Base-by-base conservation (phyloP, 2,113 vertebrate species). In the Coturnix japonica region DNA sequence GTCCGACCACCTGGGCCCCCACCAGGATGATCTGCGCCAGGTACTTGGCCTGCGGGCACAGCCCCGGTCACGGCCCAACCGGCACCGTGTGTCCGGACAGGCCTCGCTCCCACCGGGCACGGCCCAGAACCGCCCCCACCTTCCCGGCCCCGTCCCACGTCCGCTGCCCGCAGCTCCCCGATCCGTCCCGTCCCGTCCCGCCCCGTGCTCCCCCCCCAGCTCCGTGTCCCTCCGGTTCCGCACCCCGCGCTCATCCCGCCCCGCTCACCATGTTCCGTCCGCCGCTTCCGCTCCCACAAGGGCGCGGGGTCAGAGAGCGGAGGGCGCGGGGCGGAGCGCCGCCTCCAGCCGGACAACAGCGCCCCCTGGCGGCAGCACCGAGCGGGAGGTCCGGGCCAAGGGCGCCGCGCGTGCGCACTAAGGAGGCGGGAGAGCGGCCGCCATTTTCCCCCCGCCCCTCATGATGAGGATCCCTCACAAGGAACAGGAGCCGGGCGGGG, bases 11-110 rank as follows among this genome's bases (percentile, higher is more conserved):
- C 97, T 99, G 99, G 7, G 90, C 98, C 7, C 99, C 99, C 98
- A 99, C 98, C 91, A 99, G 98, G 11, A 99, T 96, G 94, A 99
- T 99, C 98, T 99, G 99, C 13, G 98, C 99, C 59, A 99, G 97
- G 96, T 99, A 99, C 93, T 97, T 99, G 63, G 99, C 99, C 99
- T 99, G 97, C 9, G 89, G 39, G 47, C 81, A 87, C 33, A 31
- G 79, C n/a, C 44, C 8, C 44, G 6, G 46, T 21, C 46, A 28
- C 7, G 4, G 9, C 4, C 35, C 57, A 9, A 25, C 12, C 28
- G 3, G 47, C 43, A 28, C 43, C 37, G 28, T 5, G 4, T 2
- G n/a, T 19, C 31, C 51, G 11, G 41, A 13, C 0, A 2, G 61
- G 31, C 25, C 33, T 2, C 28, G 11, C 7, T 30, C 17, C 23